Base-by-base conservation (phyloP, 2,797 vertebrate genomes). In the Anniella stebbinsi region DNA sequence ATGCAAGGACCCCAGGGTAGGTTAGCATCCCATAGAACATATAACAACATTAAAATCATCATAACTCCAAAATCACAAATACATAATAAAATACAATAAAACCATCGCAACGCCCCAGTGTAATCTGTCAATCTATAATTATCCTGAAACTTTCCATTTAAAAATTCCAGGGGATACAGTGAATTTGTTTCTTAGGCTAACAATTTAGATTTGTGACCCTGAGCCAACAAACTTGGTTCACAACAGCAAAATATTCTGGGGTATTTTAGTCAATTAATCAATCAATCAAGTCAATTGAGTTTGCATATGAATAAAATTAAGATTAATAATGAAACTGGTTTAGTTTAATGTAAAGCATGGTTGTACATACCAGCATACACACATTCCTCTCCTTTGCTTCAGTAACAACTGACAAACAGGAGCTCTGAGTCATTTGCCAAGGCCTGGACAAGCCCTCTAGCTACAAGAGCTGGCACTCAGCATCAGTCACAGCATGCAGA, bases 261-360 rank as follows among this genome's bases (percentile, higher is more conserved):
- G 57, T 75, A 60, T 63, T 76, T 76, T 33, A 86, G 38, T 60
- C 60, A 28, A 57, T 60, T 41, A 28, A 57, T 69, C 45, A 88
- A 72, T 81, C 51, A 38, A 88, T 70, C 72, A 33, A 72, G 81
- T 38, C 86, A 87, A 67, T 25, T 38, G 28, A 82, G 51, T 73
- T 73, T 81, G 30, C 6, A 41, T 28, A 72, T 33, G 67, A 33
- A 18, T 48, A 84, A 84, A 81, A 77, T 77, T 30, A 41, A 36
- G 33, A 88, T 30, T 72, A 41, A 60, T 72, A 82, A 73, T 41
- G 17, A 60, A 88, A 88, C 38, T n/a, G 45, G n/a, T 17, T 70
- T 63, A 36, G 33, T 72, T 72, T 70, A 51, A 72, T 54, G 8
- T 36, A n/a, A 54, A 21, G n/a, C 17, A 75, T 36, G 23, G 30